Evolutionary conservation across 1,140 invertebrate species (phyloP).

Genomic region (Rhizoglyphus robini): DNA sequence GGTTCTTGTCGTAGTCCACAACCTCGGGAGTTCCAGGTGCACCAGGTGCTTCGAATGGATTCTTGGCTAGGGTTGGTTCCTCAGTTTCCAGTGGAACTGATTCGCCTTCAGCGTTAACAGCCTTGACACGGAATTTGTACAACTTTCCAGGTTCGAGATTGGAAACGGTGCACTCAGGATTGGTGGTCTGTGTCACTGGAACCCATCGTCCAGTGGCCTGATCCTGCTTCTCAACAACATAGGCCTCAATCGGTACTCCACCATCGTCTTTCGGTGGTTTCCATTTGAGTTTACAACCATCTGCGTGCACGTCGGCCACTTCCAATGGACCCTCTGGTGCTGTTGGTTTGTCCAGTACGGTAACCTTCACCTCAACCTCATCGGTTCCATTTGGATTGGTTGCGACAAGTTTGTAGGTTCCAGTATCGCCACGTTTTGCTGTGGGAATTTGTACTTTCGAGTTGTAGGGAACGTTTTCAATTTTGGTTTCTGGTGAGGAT

Average conservation of each 20-base stretch:
- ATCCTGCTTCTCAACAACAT: constrained; percentile 93
- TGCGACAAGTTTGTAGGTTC: constrained; percentile 77
- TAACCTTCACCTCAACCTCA: constrained; percentile 78
- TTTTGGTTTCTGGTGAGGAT: constrained; percentile 47
- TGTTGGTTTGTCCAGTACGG: constrained; percentile 38
- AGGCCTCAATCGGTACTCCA: constrained; percentile 90
- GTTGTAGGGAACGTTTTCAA: constrained; percentile 71
- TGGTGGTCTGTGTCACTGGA: constrained; percentile 65
- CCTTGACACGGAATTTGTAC: constrained; percentile 84
- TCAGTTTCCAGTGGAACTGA: constrained; percentile 78
- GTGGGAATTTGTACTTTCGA: constrained; percentile 96
- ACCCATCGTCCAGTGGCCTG: constrained; percentile 77
- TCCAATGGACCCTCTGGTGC: constrained; percentile 40
- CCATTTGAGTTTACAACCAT: constrained; percentile 83
- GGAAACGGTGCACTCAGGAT: constrained; percentile 79
- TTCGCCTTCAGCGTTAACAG: constrained; percentile 94
- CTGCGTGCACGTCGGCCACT: constrained; percentile 73
- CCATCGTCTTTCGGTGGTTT: constrained; percentile 82
- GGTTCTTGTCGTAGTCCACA: constrained; percentile 58
- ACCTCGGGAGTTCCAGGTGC: constrained; percentile 62
- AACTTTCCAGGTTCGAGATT: constrained; percentile 80
- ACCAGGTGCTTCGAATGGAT: constrained; percentile 72
- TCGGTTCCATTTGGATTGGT: constrained; percentile 77
- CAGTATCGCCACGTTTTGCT: constrained; percentile 65
- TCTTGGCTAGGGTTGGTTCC: constrained; percentile 75